A percentile compares a stretch with the other conserved stretches of the same genome.
Evolutionary conservation across 2,888 invertebrate species (phyloP).

Genomic region (Xestia ashworthii): DNA sequence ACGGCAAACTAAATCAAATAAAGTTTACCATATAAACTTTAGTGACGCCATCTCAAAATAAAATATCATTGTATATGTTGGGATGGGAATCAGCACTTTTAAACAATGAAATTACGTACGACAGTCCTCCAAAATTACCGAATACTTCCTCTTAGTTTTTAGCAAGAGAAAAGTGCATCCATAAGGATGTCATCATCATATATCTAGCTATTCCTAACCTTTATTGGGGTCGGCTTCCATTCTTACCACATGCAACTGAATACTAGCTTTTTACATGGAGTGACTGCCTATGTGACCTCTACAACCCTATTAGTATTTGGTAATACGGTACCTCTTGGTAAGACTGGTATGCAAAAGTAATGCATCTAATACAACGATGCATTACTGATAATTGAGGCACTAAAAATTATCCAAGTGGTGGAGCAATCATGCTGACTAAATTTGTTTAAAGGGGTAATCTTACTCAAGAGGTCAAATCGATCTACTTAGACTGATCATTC

Average conservation of each 20-base stretch:
- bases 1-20: slow-evolving; percentile 63
- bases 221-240: no score
- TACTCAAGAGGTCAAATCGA: background rate
- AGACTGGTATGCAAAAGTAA: no score
- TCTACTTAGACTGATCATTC: no score
- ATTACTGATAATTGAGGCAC: background rate
- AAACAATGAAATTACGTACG: background rate
- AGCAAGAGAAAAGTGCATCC: background rate
- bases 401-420: background rate
- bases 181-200: background rate
- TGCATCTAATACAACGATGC: no score
- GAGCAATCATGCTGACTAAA: background rate
- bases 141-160: background rate
- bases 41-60: background rate
- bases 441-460: background rate
- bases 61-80: no score
- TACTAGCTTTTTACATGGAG: no score
- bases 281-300: no score
- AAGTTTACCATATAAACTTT: background rate
- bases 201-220: no score
- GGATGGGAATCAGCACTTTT: background rate
- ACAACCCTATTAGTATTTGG: no score
- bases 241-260: no score
- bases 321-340: no score
- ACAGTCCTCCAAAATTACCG: background rate